These are phyloP conservation scores for Diploptera punctata DNA, from an alignment of 2,888 invertebrate species.

Conservation along the genomic window DNA sequence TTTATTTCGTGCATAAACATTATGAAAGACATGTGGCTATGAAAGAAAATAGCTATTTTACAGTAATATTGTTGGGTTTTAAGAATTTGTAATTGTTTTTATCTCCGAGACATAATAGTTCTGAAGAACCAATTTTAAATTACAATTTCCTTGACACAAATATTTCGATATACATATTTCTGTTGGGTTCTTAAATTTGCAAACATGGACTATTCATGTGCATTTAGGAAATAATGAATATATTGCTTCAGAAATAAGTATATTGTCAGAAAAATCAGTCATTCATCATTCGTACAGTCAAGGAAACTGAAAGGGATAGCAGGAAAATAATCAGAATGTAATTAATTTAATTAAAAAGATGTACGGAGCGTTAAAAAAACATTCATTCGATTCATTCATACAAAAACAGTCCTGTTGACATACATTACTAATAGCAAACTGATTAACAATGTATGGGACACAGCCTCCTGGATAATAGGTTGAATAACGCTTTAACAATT, in stretches of 20 bases:
- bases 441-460: conserved; percentile 28
- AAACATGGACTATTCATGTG: conserved; percentile 27
- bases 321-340: conserved; percentile 19
- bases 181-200: conserved; percentile 4
- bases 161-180: neutral
- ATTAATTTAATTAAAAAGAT: conserved; percentile 27
- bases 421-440: conserved; percentile 26
- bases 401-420: conserved; percentile 3
- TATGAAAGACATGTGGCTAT: too few relatives aligned
- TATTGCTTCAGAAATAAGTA: conserved; percentile 10
- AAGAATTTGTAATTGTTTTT: too few relatives aligned
- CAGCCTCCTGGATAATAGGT: conserved; percentile 17
- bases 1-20: neutral
- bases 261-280: conserved; percentile 4
- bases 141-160: conserved; percentile 17
- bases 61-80: too few relatives aligned
- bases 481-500: too few relatives aligned
- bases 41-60: too few relatives aligned
- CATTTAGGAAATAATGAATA: conserved; percentile 15
- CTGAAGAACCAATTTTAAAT: conserved; percentile 12
- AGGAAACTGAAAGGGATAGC: neutral
- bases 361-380: neutral
- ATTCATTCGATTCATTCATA: conserved; percentile 9
- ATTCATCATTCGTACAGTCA: conserved; percentile 7
- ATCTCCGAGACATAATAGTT: neutral